A percentile compares a stretch with the other conserved stretches of the same genome.
Conservation (phyloP, 2,113 vertebrate genomes). For the Neotoma lepida region DNA sequence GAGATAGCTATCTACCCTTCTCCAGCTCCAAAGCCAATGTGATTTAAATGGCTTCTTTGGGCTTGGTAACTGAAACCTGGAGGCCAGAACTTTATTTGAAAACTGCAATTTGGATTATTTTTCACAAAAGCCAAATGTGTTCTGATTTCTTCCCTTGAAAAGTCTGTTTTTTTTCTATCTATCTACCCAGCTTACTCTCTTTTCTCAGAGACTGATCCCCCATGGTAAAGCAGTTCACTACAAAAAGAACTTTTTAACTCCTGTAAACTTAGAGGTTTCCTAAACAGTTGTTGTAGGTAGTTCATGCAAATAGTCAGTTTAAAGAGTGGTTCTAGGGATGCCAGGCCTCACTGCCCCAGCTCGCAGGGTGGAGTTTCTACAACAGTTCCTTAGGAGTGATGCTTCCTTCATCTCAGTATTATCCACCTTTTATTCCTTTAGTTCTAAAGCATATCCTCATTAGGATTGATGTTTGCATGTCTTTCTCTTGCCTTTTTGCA, state of each 20-base stretch:
- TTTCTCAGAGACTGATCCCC: constrained; percentile 1
- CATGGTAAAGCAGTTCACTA: background rate
- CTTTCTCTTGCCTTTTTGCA: background rate
- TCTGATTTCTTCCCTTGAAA: constrained; percentile 59
- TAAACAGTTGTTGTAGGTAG: background rate
- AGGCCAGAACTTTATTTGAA: constrained; percentile 41
- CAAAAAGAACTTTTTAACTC: background rate
- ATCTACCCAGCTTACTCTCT: background rate
- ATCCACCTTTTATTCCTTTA: background rate
- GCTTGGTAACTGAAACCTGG: constrained; percentile 18
- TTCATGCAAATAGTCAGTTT: background rate
- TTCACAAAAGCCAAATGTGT: constrained; percentile 24
- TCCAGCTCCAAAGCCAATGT: background rate
- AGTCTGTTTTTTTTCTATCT: constrained; percentile 9
- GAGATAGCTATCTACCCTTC: background rate
- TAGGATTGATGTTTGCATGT: background rate
- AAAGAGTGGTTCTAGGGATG: background rate
- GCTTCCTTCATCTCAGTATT: background rate
- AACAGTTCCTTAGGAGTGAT: background rate
- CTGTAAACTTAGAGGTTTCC: background rate
- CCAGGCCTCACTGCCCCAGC: background rate
- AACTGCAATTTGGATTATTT: constrained; percentile 50
- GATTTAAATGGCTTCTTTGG: constrained; percentile 28
- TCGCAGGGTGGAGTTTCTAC: background rate
- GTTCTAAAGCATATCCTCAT: background rate